Evolutionary conservation across 2,888 invertebrate species (phyloP).

Genomic region (Clostera curtula): DNA sequence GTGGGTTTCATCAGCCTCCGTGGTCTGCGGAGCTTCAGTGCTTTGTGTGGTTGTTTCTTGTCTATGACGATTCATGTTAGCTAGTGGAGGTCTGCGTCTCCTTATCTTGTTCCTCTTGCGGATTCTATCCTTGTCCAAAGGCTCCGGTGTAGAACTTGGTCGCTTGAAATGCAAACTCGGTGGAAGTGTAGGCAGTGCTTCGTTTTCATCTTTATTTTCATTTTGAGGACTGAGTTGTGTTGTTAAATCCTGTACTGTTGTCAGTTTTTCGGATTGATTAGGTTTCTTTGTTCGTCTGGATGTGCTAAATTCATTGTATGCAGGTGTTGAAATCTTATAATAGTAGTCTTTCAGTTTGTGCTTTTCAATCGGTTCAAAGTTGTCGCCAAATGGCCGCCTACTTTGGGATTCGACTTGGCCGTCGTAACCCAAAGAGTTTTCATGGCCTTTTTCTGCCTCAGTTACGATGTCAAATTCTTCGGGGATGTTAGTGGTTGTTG

Average conservation of each 20-base stretch:
- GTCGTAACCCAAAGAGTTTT: constrained; percentile 59
- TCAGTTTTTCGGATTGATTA: constrained; percentile 33
- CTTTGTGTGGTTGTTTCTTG: constrained; percentile 41
- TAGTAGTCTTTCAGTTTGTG: constrained; percentile 66
- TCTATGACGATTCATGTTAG: constrained; percentile 38
- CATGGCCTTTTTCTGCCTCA: constrained; percentile 56
- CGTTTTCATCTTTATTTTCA: constrained; percentile 27
- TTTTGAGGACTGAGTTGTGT: constrained; percentile 34
- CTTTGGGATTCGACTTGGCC: constrained; percentile 60
- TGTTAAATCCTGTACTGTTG: constrained; percentile 34
- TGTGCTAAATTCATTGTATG: constrained; percentile 45
- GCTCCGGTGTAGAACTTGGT: constrained; percentile 36
- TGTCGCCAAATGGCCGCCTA: constrained; percentile 61
- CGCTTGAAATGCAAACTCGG: constrained; percentile 64
- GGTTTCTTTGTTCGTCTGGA: constrained; percentile 59
- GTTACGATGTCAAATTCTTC: constrained; percentile 63
- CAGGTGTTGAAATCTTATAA: constrained; percentile 59
- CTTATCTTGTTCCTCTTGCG: constrained; percentile 64
- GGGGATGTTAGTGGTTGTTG: constrained; percentile 41
- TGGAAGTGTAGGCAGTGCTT: constrained; percentile 60
- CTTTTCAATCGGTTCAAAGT: constrained; percentile 61
- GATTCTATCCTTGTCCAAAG: constrained; percentile 49
- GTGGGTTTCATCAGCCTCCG: constrained; percentile 45
- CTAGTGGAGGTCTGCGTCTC: constrained; percentile 57
- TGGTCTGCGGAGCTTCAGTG: constrained; percentile 37